Percentiles rank a stretch among this genome's conserved stretches.
These are phyloP conservation scores for Cyprinus carpio DNA, from an alignment of 2,113 vertebrate genomes.

Conservation along the genomic window DNA sequence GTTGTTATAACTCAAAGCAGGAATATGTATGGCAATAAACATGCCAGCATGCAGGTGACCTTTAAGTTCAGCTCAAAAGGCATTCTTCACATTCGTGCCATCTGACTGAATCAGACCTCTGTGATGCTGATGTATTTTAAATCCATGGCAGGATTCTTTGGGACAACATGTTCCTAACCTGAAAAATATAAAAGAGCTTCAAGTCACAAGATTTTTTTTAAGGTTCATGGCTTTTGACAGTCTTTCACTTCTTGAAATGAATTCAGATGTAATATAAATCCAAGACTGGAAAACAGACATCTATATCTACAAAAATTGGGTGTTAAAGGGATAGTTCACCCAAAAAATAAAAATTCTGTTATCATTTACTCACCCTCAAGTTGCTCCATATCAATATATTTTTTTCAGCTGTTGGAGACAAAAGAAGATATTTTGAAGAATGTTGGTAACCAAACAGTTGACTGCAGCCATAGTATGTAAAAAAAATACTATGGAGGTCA, in stretches of 20 bases:
- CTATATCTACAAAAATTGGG: not conserved
- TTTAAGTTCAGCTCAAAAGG: conserved; percentile 40
- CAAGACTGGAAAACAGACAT: not conserved
- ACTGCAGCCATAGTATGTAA: too few species aligned
- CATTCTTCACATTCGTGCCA: conserved; percentile 46
- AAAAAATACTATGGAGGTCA: too few species aligned
- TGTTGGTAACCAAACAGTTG: too few species aligned
- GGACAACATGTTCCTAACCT: not conserved
- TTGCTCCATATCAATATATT: too few species aligned
- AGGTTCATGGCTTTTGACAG: not conserved
- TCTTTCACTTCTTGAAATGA: not conserved
- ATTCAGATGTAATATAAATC: not conserved
- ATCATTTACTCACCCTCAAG: not conserved
- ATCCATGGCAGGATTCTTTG: conserved; percentile 1
- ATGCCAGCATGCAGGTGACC: conserved; percentile 1
- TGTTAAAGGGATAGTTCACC: not conserved
- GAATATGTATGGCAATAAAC: conserved; percentile 34
- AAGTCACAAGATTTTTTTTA: not conserved
- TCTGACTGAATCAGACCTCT: conserved; percentile 22
- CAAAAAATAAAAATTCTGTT: not conserved
- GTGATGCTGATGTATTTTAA: conserved; percentile 1
- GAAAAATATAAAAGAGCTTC: not conserved
- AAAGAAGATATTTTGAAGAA: too few species aligned
- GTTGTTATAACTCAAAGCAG: conserved; percentile 32
- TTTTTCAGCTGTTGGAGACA: not conserved